A percentile compares a stretch with the other conserved stretches of the same genome.
Conservation (phyloP, 2,888 invertebrate genomes). For the Hofmannophila pseudospretella region DNA sequence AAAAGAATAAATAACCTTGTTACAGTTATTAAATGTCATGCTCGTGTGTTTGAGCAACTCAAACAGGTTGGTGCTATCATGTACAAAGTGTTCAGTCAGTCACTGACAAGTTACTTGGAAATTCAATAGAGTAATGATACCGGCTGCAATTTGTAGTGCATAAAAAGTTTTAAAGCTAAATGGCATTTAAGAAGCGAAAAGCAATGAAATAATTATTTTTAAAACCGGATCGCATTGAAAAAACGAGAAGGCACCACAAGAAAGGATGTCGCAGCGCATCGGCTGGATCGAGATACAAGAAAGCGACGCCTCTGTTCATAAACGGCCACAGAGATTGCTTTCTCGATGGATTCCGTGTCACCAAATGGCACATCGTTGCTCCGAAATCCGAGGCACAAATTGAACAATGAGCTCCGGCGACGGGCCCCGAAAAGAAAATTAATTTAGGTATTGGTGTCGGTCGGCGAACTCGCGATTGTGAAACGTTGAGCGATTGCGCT, state of each 20-base stretch:
- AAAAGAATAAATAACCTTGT: constrained; percentile 65
- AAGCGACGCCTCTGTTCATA: constrained; percentile 23
- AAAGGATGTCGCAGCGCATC: constrained; percentile 5
- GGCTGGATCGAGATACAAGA: constrained; percentile 9
- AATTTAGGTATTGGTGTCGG: constrained; percentile 77
- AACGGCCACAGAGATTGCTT: constrained; percentile 21
- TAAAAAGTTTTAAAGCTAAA: background rate
- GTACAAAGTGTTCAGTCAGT: constrained; percentile 7
- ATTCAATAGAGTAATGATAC: background rate
- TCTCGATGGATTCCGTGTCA: constrained; percentile 38
- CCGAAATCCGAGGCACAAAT: constrained; percentile 59
- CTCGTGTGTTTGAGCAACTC: constrained; percentile 54
- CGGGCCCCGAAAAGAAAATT: constrained; percentile 71
- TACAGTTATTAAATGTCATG: constrained; percentile 73
- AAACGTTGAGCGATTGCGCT: constrained; percentile 70
- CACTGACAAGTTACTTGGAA: constrained; percentile 2
- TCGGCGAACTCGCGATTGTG: constrained; percentile 71
- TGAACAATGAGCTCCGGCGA: constrained; percentile 64
- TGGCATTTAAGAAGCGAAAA: background rate
- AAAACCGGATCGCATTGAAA: background rate
- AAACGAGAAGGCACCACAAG: background rate
- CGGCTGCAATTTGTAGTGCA: background rate
- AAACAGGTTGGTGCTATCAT: constrained; percentile 45
- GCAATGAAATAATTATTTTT: constrained; percentile 2
- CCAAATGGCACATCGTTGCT: constrained; percentile 44